Percentiles rank a stretch among this genome's conserved stretches.
Evolutionary conservation across 1,140 invertebrate genomes (phyloP).

Genomic region (Brachionus sp.): DNA sequence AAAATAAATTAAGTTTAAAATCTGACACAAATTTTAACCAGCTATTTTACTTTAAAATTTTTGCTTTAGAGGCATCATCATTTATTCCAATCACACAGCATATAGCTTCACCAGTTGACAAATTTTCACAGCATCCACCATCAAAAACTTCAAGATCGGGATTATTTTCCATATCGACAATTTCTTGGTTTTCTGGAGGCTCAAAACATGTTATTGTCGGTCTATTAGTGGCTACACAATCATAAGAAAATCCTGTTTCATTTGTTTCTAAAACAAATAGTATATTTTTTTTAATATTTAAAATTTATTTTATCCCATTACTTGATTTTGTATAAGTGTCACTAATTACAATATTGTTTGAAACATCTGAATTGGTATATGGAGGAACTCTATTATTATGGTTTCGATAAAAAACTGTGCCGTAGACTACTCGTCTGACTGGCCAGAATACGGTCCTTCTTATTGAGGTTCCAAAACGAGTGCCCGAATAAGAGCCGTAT

Average conservation of each 20-base stretch:
- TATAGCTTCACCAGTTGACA: background rate
- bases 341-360: background rate
- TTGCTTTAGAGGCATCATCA: background rate
- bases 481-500: background rate
- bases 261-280: background rate
- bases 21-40: background rate
- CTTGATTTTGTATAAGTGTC: slow-evolving; percentile 7
- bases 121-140: slow-evolving; percentile 28
- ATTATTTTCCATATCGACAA: background rate
- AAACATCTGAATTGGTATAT: background rate
- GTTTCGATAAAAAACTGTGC: background rate
- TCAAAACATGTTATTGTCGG: slow-evolving; percentile 21
- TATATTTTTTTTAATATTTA: background rate
- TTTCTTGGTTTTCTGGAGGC: background rate
- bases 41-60: background rate
- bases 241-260: slow-evolving; percentile 2
- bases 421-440: slow-evolving; percentile 41
- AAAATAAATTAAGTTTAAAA: background rate
- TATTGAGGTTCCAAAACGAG: slow-evolving; percentile 30
- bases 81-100: slow-evolving; percentile 25
- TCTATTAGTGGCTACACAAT: background rate
- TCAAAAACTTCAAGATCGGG: background rate
- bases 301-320: background rate
- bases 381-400: slow-evolving; percentile 5
- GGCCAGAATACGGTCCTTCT: slow-evolving; percentile 29